Percentiles rank a stretch among this genome's conserved stretches.
phyloP scores from a whole-genome alignment of 2,113 vertebrate genomes.

The Atrichornis clamosus region DNA sequence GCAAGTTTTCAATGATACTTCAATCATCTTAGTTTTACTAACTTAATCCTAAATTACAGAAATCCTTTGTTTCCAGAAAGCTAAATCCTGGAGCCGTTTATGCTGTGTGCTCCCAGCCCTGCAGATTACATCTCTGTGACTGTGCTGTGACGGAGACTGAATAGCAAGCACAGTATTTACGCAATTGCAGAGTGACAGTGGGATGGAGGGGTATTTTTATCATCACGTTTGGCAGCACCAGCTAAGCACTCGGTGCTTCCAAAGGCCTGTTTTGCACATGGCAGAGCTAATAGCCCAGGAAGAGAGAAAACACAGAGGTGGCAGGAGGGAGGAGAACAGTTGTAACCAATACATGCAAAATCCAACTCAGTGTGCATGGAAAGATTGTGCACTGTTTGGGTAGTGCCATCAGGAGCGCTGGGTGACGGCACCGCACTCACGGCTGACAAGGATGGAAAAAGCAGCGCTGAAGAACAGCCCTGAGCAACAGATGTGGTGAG shows the following conservation, averaged over 20 bases:
- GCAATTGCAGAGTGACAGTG: background rate
- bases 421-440: fast-evolving
- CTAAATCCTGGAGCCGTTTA: background rate
- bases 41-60: background rate
- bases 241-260: background rate
- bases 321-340: background rate
- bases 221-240: background rate
- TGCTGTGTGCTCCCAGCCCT: background rate
- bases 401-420: background rate
- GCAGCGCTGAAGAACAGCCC: fast-evolving
- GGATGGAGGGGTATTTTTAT: background rate
- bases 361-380: fast-evolving
- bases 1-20: background rate
- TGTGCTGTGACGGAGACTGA: background rate
- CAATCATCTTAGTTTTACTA: background rate
- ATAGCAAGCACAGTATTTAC: background rate
- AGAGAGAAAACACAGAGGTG: background rate
- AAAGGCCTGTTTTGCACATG: background rate
- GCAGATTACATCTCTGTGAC: background rate
- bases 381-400: fast-evolving
- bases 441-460: background rate
- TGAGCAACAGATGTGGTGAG: background rate
- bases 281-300: background rate
- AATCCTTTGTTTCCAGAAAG: background rate
- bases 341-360: background rate